Evolutionary conservation across 2,888 invertebrate species (phyloP).

Genomic region (Coleophora deauratella): DNA sequence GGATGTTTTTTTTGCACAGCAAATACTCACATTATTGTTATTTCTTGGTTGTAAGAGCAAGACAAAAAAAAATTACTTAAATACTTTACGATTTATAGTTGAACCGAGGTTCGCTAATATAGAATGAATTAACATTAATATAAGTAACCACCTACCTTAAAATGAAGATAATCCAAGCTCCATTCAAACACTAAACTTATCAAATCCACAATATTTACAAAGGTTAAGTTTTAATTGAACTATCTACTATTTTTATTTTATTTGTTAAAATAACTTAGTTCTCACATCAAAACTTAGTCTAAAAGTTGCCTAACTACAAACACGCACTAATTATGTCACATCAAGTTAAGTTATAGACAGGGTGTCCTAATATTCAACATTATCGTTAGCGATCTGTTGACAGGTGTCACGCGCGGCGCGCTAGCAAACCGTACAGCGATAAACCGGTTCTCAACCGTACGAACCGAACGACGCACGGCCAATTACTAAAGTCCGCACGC

Average conservation of each 20-base stretch:
- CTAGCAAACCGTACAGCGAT: slow-evolving; percentile 21
- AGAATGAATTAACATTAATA: too few relatives aligned
- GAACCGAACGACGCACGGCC: slow-evolving; percentile 46
- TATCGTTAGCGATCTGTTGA: slow-evolving; percentile 18
- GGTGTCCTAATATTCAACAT: slow-evolving; percentile 23
- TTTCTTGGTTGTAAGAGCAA: too few relatives aligned
- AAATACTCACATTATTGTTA: too few relatives aligned
- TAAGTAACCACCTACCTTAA: slow-evolving; percentile 11
- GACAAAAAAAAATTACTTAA: slow-evolving; percentile 14
- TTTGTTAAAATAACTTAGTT: background rate
- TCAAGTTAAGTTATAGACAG: slow-evolving; percentile 11
- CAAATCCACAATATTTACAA: slow-evolving; percentile 6
- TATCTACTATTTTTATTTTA: background rate
- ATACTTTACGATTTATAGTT: too few relatives aligned
- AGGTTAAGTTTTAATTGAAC: slow-evolving; percentile 1
- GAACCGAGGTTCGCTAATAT: too few relatives aligned
- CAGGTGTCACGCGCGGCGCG: slow-evolving; percentile 26
- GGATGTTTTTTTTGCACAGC: too few relatives aligned
- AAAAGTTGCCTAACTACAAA: slow-evolving; percentile 7
- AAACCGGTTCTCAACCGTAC: slow-evolving; percentile 16
- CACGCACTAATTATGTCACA: slow-evolving; percentile 14
- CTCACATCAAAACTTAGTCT: slow-evolving; percentile 6
- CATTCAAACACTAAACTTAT: slow-evolving; percentile 7
- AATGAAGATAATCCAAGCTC: slow-evolving; percentile 13
- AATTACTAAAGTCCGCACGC: slow-evolving; percentile 58